Conservation (phyloP, 2,113 vertebrate genomes). For the Euleptes europaea region DNA sequence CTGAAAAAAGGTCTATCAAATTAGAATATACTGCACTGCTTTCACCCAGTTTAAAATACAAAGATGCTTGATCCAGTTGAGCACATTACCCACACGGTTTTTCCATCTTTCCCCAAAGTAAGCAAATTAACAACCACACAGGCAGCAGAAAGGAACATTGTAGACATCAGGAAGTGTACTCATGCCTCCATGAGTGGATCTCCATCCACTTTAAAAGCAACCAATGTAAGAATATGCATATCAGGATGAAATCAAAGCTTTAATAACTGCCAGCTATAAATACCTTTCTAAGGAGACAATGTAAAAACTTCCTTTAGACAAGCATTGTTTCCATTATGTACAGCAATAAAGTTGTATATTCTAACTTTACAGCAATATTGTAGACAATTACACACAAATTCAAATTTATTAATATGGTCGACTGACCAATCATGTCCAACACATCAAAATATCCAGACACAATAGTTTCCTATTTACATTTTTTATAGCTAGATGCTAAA, state of each 20-base stretch:
- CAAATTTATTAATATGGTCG: too few relatives aligned
- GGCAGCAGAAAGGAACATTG: neutral
- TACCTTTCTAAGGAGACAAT: neutral
- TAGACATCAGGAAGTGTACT: neutral
- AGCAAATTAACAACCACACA: neutral
- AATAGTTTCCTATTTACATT: too few relatives aligned
- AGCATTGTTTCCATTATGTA: neutral
- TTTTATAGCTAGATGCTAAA: neutral
- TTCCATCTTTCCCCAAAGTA: neutral
- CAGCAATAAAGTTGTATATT: neutral
- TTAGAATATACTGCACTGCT: neutral
- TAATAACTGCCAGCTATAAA: neutral
- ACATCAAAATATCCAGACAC: too few relatives aligned
- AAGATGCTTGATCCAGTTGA: too few relatives aligned
- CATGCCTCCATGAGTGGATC: too few relatives aligned
- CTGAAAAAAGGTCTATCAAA: neutral
- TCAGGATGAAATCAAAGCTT: neutral
- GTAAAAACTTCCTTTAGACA: neutral
- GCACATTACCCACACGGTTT: neutral
- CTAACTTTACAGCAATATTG: neutral
- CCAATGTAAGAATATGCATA: neutral
- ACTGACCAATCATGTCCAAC: too few relatives aligned
- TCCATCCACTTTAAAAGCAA: neutral
- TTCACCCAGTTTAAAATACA: too few relatives aligned
- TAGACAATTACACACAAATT: neutral